phyloP scores from a whole-genome alignment of 2,888 invertebrate species.

The Galerucella nymphaeae region DNA sequence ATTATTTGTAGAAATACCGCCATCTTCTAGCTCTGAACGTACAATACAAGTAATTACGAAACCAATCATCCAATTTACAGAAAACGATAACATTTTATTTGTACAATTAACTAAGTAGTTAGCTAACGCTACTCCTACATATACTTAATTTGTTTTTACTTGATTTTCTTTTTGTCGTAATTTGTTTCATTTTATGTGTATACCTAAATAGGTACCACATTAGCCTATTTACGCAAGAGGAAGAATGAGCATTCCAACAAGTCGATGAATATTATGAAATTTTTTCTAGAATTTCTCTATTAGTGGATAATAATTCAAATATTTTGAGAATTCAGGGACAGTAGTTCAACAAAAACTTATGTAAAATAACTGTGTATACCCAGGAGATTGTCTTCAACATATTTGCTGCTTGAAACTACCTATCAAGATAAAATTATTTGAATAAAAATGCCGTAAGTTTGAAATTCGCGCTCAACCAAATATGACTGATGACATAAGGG shows the following conservation, averaged over 20 bases:
- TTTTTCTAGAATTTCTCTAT: too few relatives aligned
- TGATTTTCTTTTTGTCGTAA: background rate
- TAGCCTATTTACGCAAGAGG: conserved; percentile 3
- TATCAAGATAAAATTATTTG: too few relatives aligned
- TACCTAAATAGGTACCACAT: conserved; percentile 3
- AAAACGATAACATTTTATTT: conserved; percentile 30
- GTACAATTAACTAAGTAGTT: conserved; percentile 16
- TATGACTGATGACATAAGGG: too few relatives aligned
- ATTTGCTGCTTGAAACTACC: too few relatives aligned
- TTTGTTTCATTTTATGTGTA: conserved; percentile 12
- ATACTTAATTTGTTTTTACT: conserved; percentile 5
- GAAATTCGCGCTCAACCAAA: too few relatives aligned
- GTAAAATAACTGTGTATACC: too few relatives aligned
- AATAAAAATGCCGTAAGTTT: too few relatives aligned
- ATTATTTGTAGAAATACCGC: background rate
- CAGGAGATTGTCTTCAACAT: too few relatives aligned
- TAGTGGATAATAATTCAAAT: too few relatives aligned
- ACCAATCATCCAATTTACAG: conserved; percentile 17
- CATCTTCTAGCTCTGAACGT: background rate
- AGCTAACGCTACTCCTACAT: conserved; percentile 20
- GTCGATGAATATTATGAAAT: background rate
- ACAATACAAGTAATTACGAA: conserved; percentile 21
- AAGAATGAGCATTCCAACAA: background rate
- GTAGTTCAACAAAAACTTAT: too few relatives aligned
- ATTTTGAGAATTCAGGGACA: too few relatives aligned